Evolutionary conservation across 53 echinoderm and acorn worm genomes (phyloP), one percentile per base, ranked within the genome.

Genomic region (Holothuria scabra): DNA sequence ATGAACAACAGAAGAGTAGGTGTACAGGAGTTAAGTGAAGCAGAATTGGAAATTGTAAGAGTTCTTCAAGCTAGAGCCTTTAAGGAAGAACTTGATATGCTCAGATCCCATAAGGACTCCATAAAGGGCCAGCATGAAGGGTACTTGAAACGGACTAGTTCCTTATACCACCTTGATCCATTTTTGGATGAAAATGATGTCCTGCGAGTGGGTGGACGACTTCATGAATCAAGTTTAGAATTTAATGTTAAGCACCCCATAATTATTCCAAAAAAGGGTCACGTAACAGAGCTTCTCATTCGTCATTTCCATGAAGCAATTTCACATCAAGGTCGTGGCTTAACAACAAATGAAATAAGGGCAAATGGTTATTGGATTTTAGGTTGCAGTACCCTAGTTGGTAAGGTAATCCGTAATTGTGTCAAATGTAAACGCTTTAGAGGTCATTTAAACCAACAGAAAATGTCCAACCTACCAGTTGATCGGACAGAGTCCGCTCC

Each of bases 401-500:
- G 34, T 8, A 68, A 29, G 28, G 29, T 8, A 28, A 68, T 68
- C 16, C 76, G 33, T 44, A 76, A 76, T 5, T 76, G 76, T 49
- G 76, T 76, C 52, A 20, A 19, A 28, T 76, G 76, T 38, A 25
- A 44, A 13, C 21, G 52, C 52, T 55, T 76, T 20, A 12, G 68
- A 4, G 35, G 68, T 25, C 23, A 24, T 4, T 24, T 25, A 5
- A 24, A 24, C 14, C 56, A 61, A 12, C 61, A 82, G 64, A 61
- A 61, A 61, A 82, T 84, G 84, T 41, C 69, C 46, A 68, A 84
- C 25, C 31, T 84, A 48, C 84, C 84, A 23, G 52, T 63, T 4
- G 82, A 87, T 29, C 22, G 88, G 49, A 65, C 80, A 37, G 41
- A 88, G 28, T 68, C 88, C 26, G 57, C 88, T 18, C 69, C 88